These are phyloP conservation scores for Ianthella basta DNA, from an alignment of 37 sponge, comb jelly and placozoan genomes.

Conservation along the genomic window DNA sequence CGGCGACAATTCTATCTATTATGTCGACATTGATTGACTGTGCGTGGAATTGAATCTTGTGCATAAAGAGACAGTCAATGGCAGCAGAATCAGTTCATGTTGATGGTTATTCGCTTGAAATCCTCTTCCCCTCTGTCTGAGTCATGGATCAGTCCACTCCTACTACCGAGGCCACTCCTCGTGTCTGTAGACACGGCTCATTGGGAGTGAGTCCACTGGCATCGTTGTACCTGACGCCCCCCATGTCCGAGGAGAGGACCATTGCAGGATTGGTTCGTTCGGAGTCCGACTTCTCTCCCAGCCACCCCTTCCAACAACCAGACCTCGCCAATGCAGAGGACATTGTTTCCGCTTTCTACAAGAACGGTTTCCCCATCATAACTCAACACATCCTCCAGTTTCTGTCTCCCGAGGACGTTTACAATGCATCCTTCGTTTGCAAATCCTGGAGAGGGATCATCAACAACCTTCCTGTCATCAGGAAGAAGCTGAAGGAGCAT, in stretches of 20 bases:
- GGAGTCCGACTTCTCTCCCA: not conserved
- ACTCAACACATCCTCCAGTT: constrained; percentile 10
- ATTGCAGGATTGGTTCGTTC: too few species aligned
- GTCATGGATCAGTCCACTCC: too few species aligned
- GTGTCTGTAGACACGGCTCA: constrained; percentile 4
- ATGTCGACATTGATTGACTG: too few species aligned
- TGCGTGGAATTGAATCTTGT: too few species aligned
- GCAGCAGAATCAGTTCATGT: too few species aligned
- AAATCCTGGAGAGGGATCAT: constrained; percentile 22
- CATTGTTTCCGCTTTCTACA: not conserved
- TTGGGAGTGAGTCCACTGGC: not conserved
- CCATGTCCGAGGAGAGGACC: constrained; percentile 13
- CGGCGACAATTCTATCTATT: too few species aligned
- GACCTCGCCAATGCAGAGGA: not conserved
- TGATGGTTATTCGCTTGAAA: too few species aligned
- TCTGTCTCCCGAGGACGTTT: not conserved
- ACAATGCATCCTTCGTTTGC: constrained; percentile 21
- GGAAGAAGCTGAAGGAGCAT: not conserved
- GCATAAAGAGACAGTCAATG: too few species aligned
- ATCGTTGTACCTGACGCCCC: not conserved
- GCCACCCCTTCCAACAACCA: not conserved
- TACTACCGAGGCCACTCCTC: not conserved
- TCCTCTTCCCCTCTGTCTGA: too few species aligned
- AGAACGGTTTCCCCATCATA: constrained; percentile 8
- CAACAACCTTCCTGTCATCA: not conserved